These are phyloP conservation scores for Lycaon pictus DNA, from an alignment of 2,113 vertebrate species.

Conservation along the genomic window DNA sequence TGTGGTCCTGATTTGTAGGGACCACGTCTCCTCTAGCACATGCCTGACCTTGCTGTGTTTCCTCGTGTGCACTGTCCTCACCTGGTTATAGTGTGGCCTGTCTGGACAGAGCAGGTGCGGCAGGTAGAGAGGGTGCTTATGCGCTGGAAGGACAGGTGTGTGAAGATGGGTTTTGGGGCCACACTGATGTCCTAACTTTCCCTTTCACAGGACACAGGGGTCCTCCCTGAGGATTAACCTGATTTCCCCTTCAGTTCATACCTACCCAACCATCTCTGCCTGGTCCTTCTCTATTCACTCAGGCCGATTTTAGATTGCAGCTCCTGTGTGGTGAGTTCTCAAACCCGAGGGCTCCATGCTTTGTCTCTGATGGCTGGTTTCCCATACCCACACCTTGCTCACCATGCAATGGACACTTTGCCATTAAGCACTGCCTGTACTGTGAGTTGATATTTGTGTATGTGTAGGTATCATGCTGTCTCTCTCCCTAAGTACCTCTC, in stretches of 20 bases:
- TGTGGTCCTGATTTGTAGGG: not conserved
- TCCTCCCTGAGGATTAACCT: not conserved
- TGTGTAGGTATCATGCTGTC: not conserved
- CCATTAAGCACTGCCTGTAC: not conserved
- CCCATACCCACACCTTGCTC: not conserved
- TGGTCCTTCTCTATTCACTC: not conserved
- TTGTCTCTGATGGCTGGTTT: rapidly evolving
- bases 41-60: not conserved
- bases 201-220: not conserved
- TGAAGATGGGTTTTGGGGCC: not conserved
- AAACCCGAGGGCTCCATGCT: rapidly evolving
- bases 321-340: not conserved
- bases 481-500: not conserved
- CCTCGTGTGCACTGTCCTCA: rapidly evolving
- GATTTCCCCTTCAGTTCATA: not conserved
- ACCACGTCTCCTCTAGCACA: rapidly evolving
- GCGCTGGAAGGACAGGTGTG: not conserved
- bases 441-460: too few relatives aligned
- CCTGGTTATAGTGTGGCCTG: rapidly evolving
- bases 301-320: not conserved
- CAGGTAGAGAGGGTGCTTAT: not conserved
- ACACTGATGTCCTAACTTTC: not conserved
- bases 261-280: rapidly evolving
- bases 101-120: not conserved
- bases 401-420: rapidly evolving